A percentile compares a stretch with the other conserved stretches of the same genome.
Conservation (phyloP, 2,797 vertebrate genomes). For the Myotis pilosus region DNA sequence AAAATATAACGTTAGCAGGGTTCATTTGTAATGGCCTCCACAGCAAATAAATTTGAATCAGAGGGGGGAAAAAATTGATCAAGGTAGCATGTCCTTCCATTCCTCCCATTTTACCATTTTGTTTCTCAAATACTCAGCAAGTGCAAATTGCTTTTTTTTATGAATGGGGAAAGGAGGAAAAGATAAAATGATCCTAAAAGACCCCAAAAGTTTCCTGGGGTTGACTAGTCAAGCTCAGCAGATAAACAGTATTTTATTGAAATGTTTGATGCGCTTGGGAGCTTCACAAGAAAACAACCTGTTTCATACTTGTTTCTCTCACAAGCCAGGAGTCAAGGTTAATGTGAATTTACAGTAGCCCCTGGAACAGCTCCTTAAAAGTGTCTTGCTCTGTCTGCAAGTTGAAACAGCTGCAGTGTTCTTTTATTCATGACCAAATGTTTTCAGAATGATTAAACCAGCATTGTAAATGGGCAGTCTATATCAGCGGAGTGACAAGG, state of each 20-base stretch:
- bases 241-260: constrained; percentile 27
- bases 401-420: constrained; percentile 1
- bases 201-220: not conserved
- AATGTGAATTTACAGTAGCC: not conserved
- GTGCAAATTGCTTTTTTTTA: not conserved
- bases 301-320: not conserved
- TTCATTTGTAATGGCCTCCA: not conserved
- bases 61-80: not conserved
- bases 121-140: not conserved
- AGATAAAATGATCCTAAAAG: not conserved
- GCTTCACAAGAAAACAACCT: not conserved
- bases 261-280: constrained; percentile 25
- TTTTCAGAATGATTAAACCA: constrained; percentile 60
- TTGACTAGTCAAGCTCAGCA: not conserved
- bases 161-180: not conserved
- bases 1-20: not conserved
- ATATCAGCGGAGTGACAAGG: constrained; percentile 33
- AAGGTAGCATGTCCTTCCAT: not conserved
- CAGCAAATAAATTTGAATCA: not conserved
- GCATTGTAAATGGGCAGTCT: constrained; percentile 34
- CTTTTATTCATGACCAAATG: constrained; percentile 64
- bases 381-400: not conserved
- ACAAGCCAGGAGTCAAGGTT: constrained; percentile 23
- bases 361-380: not conserved
- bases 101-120: not conserved